These are phyloP conservation scores for Carettochelys insculpta DNA, from an alignment of 2,113 vertebrate genomes.

Conservation along the genomic window DNA sequence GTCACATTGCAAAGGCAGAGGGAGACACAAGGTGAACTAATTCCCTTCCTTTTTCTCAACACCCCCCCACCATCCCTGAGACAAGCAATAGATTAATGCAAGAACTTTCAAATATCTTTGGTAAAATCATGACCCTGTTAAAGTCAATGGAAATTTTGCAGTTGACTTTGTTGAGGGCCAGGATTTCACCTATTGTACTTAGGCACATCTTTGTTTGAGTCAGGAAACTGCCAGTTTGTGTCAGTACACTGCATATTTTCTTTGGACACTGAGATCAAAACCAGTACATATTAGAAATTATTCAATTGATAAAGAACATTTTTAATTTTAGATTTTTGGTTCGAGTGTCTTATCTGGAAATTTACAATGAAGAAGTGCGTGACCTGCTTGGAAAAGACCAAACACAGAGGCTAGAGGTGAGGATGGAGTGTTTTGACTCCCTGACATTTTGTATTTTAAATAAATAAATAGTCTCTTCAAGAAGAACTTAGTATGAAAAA, in stretches of 20 bases:
- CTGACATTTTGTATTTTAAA: neutral
- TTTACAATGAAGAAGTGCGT: slow-evolving; percentile 97
- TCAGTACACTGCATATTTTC: neutral
- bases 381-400: slow-evolving; percentile 97
- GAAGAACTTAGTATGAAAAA: neutral
- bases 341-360: slow-evolving; percentile 97
- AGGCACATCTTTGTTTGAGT: neutral
- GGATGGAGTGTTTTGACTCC: neutral
- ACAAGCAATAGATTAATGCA: neutral
- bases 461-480: accelerated
- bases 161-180: neutral
- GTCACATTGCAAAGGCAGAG: slow-evolving; percentile 98
- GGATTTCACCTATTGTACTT: neutral
- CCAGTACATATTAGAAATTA: neutral
- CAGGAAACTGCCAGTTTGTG: neutral
- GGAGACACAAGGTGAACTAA: slow-evolving; percentile 91
- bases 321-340: slow-evolving; percentile 90
- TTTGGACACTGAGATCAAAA: neutral
- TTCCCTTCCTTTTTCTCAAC: neutral
- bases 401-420: slow-evolving; percentile 94
- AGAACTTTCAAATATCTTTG: neutral
- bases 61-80: neutral
- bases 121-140: neutral
- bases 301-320: neutral
- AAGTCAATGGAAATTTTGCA: accelerated